Evolutionary conservation across 1,140 invertebrate species (phyloP).

Genomic region (Eriosoma lanigerum): DNA sequence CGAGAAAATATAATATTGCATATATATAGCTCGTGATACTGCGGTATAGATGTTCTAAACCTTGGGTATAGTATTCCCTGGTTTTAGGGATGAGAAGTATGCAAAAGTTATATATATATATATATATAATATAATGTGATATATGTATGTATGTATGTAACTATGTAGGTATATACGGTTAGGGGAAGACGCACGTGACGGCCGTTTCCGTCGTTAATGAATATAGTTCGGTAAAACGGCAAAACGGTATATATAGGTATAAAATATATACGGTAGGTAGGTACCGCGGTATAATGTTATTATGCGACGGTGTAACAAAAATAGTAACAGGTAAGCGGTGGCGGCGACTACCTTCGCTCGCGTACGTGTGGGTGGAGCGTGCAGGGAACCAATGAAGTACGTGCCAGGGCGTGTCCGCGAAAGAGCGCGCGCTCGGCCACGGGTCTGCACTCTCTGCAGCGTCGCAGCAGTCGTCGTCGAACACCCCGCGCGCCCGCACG

Average conservation of each 20-base stretch:
- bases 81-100: not conserved
- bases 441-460: not conserved
- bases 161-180: not conserved
- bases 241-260: not conserved
- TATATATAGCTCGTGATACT: too few relatives aligned
- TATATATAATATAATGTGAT: not conserved
- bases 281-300: not conserved
- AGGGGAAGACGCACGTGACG: conserved; percentile 17
- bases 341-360: not conserved
- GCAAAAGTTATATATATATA: not conserved
- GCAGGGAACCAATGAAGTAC: conserved; percentile 35
- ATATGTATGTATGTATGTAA: too few relatives aligned
- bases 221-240: conserved; percentile 33
- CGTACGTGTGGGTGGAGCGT: conserved; percentile 40
- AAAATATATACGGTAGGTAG: not conserved
- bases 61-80: not conserved
- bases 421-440: not conserved
- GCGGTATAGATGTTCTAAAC: conserved; percentile 18
- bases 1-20: conserved; percentile 13
- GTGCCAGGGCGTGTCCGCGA: conserved; percentile 39
- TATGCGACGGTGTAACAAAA: conserved; percentile 7
- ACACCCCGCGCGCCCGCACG: conserved; percentile 11
- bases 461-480: not conserved
- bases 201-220: conserved; percentile 40
- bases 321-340: conserved; percentile 33